These are phyloP conservation scores for Clitarchus hookeri DNA, from an alignment of 2,888 invertebrate species.

Conservation along the genomic window DNA sequence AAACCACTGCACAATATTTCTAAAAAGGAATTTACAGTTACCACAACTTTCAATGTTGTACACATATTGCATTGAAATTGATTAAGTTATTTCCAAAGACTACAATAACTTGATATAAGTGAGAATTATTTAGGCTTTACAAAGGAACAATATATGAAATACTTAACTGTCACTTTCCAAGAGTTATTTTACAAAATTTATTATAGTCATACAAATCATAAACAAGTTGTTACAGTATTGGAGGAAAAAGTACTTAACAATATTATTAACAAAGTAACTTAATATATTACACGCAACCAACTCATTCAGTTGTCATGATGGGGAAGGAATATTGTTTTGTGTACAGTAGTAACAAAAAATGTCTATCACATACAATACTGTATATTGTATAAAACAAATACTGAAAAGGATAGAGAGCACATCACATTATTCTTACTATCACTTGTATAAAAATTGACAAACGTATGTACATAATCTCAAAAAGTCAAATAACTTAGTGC, in stretches of 20 bases:
- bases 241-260: neutral
- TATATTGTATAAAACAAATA: neutral
- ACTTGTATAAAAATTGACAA: slow-evolving; percentile 7
- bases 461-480: slow-evolving; percentile 1
- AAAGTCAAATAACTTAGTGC: slow-evolving; percentile 4
- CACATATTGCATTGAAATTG: neutral
- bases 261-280: slow-evolving; percentile 14
- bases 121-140: neutral
- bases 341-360: neutral
- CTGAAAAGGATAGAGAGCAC: slow-evolving; percentile 1
- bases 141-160: slow-evolving; percentile 9
- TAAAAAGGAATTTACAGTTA: neutral
- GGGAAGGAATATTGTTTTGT: neutral
- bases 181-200: neutral
- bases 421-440: neutral
- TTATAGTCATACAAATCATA: neutral
- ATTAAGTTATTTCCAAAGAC: neutral
- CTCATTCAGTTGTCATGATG: neutral
- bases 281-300: neutral
- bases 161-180: neutral
- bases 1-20: neutral
- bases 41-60: neutral
- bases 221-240: neutral
- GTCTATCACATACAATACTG: slow-evolving; percentile 6
- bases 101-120: neutral